Base-by-base conservation (phyloP, 1,140 invertebrate genomes). In the Drosophila orena region DNA sequence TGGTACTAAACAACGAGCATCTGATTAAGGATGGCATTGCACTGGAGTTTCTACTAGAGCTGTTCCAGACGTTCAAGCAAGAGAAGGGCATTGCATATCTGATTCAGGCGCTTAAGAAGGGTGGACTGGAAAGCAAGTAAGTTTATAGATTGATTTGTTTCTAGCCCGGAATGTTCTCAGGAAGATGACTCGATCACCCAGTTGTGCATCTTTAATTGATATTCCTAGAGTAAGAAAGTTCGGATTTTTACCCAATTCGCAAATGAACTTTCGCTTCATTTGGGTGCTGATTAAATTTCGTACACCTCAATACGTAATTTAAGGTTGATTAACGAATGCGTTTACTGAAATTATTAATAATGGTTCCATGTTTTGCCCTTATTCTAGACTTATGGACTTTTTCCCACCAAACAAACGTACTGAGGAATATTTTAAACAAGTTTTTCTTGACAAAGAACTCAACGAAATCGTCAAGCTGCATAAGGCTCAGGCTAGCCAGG, bases 1-100 rank as follows among this genome's bases (percentile, higher is more conserved):
- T 96, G 91, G 96, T 97, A 86, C 93, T 97, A 81, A 96, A 96
- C 85, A 97, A 97, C 93, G 97, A 98, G 93, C 97, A 99, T 94
- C 94, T 98, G 78, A 95, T 98, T 71, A 99, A 99, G 93, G 98
- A 99, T 93, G 97, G 98, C 93, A 94, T 98, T 91, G 97, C 98
- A 62, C 94, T 98, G 75, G 97, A 98, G 73, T 99, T 99, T 93
- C 94, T 98, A 79, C 94, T 98, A 79, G 96, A 98, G 93, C 96
- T 99, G 80, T 98, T 98, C 93, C 94, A 96, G 76, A 97, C 96
- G 73, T 98, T 98, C 95, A 97, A 98, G 92, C 94, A 95, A 89
- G 97, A 99, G 91, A 97, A 97, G 84, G 98, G 98, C 74, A 95
- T 97, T 70, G 93, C 95, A 65, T 97, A 96, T 92, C 94, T 99